Percentiles rank a stretch among this genome's conserved stretches.
These are phyloP conservation scores for Ianthella basta DNA, from an alignment of 37 sponge, comb jelly and placozoan species.

Conservation along the genomic window DNA sequence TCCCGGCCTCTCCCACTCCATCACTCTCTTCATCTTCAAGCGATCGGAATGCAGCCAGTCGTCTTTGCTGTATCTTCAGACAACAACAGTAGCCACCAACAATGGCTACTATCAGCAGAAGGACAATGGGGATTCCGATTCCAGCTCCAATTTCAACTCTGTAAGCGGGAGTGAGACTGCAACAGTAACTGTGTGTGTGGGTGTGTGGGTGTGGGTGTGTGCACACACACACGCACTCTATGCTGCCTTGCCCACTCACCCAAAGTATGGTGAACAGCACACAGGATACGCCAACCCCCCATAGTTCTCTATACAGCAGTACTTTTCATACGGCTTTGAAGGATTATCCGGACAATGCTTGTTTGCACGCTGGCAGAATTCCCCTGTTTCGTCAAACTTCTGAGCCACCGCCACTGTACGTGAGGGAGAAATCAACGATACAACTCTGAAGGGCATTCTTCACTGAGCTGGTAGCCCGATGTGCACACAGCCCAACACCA, in stretches of 20 bases:
- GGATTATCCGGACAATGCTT: conserved; percentile 35
- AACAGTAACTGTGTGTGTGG: neutral
- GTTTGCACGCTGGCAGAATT: neutral
- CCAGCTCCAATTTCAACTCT: conserved; percentile 38
- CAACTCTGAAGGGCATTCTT: too few relatives aligned
- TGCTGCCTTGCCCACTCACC: conserved; percentile 34
- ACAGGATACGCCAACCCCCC: conserved; percentile 5
- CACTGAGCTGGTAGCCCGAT: too few relatives aligned
- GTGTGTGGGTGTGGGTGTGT: neutral
- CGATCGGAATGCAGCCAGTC: neutral
- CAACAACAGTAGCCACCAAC: conserved; percentile 20
- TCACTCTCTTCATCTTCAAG: conserved; percentile 9
- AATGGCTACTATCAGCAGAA: neutral
- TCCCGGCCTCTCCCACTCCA: neutral
- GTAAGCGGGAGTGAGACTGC: neutral
- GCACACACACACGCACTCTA: neutral
- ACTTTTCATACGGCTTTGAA: conserved; percentile 52
- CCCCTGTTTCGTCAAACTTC: conserved; percentile 35
- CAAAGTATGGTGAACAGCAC: conserved; percentile 81
- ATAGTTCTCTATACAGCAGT: conserved; percentile 63
- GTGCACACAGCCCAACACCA: too few relatives aligned
- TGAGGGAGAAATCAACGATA: too few relatives aligned
- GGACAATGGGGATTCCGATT: conserved; percentile 13
- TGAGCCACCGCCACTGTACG: conserved; percentile 38
- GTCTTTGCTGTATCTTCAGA: conserved; percentile 25